Base-by-base conservation (phyloP, 2,797 vertebrate genomes). In the Rhodeus uyekii region DNA sequence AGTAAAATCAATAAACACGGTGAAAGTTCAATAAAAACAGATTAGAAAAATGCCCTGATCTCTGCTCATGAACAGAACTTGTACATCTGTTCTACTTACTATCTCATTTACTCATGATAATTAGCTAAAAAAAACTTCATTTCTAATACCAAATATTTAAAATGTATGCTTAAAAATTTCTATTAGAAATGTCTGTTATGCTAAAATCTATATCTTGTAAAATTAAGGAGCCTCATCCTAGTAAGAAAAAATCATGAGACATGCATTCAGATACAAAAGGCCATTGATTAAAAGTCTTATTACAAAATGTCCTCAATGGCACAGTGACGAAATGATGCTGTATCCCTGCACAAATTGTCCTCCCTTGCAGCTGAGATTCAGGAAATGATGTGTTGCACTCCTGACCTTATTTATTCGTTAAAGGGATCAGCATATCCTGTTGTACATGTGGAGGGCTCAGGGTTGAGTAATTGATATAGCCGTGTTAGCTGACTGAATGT, bases 401-500 rank as follows among this genome's bases (percentile, higher is more conserved):
- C 69, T 74, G 61, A 42, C 34, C 8, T 18, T 16, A 72, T 60
- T 65, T 48, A 55, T 44, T 12, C 8, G 13, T 22, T 29, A 22
- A 73, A 58, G 58, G 36, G 27, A 38, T 53, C 46, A 39, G 53
- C 14, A 2, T 34, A 34, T 38, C 42, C 18, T 42, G 29, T n/a
- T 68, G 18, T 46, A 10, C 10, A 5, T 24, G 61, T 38, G 44
- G 27, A 55, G 48, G 18, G 3, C 67, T 88, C 64, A 86, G 36
- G 84, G 42, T 61, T 81, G 80, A 72, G 71, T 81, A 53, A 75
- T 75, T 77, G 80, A 34, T 39, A 65, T 76, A 63, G 79, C 68
- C 22, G 68, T 81, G 78, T 75, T 82, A 60, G 84, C 76, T 42
- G 84, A 84, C 46, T 50, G 82, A 71, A 80, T 74, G 72, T 76